Evolutionary conservation across 2,888 invertebrate genomes (phyloP), one percentile per base, ranked within the genome.

Genomic region (Oscheius sp.): DNA sequence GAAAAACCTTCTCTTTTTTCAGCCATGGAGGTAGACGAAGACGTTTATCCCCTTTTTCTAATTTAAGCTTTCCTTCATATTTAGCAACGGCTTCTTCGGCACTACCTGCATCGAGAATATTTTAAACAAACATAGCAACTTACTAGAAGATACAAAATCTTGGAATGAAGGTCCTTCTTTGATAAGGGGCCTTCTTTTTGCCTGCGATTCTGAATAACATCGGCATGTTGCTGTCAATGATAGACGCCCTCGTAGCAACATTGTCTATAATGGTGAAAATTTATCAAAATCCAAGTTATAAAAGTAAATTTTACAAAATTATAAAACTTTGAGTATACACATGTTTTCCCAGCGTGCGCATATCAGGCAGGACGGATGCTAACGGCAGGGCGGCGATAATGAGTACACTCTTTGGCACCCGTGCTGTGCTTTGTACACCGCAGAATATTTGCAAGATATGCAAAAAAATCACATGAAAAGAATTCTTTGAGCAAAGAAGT

Each of bases 1-100:
- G 16, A 59, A 35, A 41, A 59, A 83, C 80, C 71, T 84, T 78
- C 27, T 87, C 87, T 68, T 84, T 80, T 74, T 88, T 88, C 56
- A 88, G 76, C 88, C 88, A 88, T 9, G 85, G 82, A 1, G 88
- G 88, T 56, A 88, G 72, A 41, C 88, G 77, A 41, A 88, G 73
- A 21, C 88, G 77, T 49, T 72, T 72, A 49, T 82, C 83, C 12
- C 77, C 87, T 72, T 84, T 84, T 58, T 78, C 79, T 45, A 85
- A 75, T 69, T 83, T 81, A 68, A 82, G 56, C 61, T 82, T 79
- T 35, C 76, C 78, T 69, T 80, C 80, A 61, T 79, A 80, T 46
- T 78, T 81, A 45, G 73, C 64, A 18, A 81, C 79, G 3, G 82
- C 84, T 69, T 84, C 84, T 0, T 74, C 75, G 9, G 76, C 71